Base-by-base conservation (phyloP, 2,797 vertebrate species). In the Ispidina picta region DNA sequence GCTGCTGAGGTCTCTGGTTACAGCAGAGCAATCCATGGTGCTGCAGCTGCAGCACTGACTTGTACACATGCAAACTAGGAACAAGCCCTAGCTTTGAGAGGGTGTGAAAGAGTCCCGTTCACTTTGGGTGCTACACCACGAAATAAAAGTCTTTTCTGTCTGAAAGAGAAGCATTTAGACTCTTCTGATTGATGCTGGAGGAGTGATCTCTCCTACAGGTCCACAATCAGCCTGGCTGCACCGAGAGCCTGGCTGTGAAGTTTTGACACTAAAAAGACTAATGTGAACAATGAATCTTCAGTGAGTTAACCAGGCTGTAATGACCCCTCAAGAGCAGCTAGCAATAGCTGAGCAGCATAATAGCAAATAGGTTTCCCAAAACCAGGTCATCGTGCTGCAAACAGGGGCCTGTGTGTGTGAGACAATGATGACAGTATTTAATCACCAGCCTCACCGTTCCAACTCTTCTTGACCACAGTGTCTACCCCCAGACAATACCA, bases 221-320 rank as follows among this genome's bases (percentile, higher is more conserved):
- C 48, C 79, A 65, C 46, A 85, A 85, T 44, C 68, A 88, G 90
- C 52, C 80, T 74, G 86, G 62, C 88, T 86, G 81, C 62, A 26
- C 87, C 31, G 63, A 74, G 59, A 68, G 94, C 41, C 76, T 86
- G 89, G 88, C 83, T 89, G 70, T 72, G 69, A 75, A 95, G 92
- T 93, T 93, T 88, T 92, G 83, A 91, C 79, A 55, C 87, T 92
- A n/a, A 88, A 91, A 74, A 51, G 68, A 74, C 84, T 73, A 52
- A 85, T 31, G 88, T 18, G 74, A 95, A 97, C 96, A 96, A 97
- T 93, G 90, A 95, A 17, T 60, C 92, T 93, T 95, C 91, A 96
- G 94, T 96, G 91, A 96, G 89, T 89, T 92, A 96, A 91, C 92
- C 88, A 96, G 86, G 94, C 95, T 95, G 96, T 81, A 96, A 96